Conservation (phyloP, 2,888 invertebrate species). For the Eristalinus aeneus region DNA sequence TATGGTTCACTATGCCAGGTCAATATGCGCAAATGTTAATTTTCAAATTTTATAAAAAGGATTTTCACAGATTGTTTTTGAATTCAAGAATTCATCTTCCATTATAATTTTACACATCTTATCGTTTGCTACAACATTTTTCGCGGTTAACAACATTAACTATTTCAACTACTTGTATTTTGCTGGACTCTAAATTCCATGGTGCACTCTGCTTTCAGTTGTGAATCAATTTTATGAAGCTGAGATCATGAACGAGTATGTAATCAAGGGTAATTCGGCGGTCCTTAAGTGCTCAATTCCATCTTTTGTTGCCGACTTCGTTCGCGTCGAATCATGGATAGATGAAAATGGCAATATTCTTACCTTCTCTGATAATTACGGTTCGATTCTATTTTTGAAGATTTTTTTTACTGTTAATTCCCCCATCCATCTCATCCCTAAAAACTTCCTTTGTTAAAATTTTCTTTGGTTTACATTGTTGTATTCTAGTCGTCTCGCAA, state of each 20-base stretch:
- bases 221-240: constrained; percentile 88
- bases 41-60: no score
- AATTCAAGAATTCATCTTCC: no score
- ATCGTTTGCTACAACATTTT: no score
- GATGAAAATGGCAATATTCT: constrained; percentile 82
- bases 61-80: no score
- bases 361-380: constrained; percentile 78
- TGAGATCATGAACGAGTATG: constrained; percentile 88
- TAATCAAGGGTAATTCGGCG: constrained; percentile 87
- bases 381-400: constrained; percentile 73
- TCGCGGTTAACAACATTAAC: no score
- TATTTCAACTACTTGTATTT: background rate
- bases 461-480: constrained; percentile 45
- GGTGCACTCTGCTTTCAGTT: constrained; percentile 80
- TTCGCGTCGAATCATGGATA: constrained; percentile 86
- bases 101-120: no score
- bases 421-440: background rate
- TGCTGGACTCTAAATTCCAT: background rate
- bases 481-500: constrained; percentile 90
- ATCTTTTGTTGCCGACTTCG: constrained; percentile 88
- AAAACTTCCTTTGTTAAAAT: background rate
- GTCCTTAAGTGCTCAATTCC: constrained; percentile 88
- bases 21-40: no score
- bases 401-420: constrained; percentile 2
- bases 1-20: no score